These are phyloP conservation scores for Sprattus sprattus DNA, from an alignment of 2,113 vertebrate genomes.

Conservation along the genomic window DNA sequence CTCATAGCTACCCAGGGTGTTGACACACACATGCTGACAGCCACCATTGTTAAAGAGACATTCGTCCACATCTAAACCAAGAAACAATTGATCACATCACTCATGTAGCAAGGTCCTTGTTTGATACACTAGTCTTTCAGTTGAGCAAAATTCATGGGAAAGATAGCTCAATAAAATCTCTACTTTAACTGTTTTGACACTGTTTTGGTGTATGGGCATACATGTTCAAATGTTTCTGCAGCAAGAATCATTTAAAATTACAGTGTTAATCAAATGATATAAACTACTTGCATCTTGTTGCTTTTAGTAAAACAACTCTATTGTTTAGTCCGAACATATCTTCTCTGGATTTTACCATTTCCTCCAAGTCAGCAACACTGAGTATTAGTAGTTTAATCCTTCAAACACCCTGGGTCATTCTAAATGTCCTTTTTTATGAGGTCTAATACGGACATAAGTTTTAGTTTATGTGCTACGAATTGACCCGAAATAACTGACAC, in stretches of 20 bases:
- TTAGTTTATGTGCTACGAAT: neutral
- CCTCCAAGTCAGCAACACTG: neutral
- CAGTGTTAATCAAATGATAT: no score
- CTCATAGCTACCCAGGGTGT: conserved; percentile 93
- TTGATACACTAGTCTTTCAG: neutral
- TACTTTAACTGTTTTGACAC: no score
- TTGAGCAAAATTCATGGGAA: neutral
- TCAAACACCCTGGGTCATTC: neutral
- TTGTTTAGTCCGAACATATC: neutral
- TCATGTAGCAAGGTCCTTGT: neutral
- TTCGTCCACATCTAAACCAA: conserved; percentile 85
- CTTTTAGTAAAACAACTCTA: neutral
- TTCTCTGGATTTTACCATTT: neutral
- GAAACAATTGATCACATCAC: conserved; percentile 17
- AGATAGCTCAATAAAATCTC: neutral
- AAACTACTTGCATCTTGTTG: no score
- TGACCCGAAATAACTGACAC: neutral
- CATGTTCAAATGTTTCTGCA: no score
- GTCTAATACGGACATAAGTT: neutral
- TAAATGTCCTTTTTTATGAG: neutral
- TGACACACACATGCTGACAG: conserved; percentile 93
- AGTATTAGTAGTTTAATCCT: neutral
- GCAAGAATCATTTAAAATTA: no score
- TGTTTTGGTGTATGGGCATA: no score
- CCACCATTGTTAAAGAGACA: conserved; percentile 93